Conservation (phyloP, 2,113 vertebrate species). For the Vidua macroura region DNA sequence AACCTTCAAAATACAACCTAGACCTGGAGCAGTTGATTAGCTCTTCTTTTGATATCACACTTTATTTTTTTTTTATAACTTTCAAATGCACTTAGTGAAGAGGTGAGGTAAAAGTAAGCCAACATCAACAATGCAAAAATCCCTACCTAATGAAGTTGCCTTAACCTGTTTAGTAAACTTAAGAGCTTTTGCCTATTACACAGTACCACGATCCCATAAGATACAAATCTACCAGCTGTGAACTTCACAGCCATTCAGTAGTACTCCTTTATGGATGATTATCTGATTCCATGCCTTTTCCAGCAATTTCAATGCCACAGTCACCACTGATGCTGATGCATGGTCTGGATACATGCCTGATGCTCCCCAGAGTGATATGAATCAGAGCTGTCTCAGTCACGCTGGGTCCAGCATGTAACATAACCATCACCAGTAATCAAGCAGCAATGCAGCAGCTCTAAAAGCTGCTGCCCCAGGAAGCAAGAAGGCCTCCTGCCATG, state of each 20-base stretch:
- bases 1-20: neutral
- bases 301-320: neutral
- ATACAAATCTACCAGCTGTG: conserved; percentile 11
- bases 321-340: neutral
- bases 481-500: neutral
- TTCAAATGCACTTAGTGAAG: neutral
- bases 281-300: conserved; percentile 35
- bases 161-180: neutral
- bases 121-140: neutral
- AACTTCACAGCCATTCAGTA: conserved; percentile 33
- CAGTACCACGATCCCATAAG: neutral
- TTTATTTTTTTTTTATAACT: neutral
- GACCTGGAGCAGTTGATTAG: neutral
- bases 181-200: neutral
- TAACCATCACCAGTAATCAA: conserved; percentile 1
- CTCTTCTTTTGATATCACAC: neutral
- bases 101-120: neutral
- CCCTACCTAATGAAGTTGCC: neutral
- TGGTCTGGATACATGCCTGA: neutral
- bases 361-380: neutral
- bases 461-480: conserved; percentile 29
- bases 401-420: neutral
- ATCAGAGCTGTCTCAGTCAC: neutral
- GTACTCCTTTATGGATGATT: neutral
- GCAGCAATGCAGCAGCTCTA: neutral